Conservation (phyloP, 1,140 invertebrate genomes). For the Goniozus legneri region DNA sequence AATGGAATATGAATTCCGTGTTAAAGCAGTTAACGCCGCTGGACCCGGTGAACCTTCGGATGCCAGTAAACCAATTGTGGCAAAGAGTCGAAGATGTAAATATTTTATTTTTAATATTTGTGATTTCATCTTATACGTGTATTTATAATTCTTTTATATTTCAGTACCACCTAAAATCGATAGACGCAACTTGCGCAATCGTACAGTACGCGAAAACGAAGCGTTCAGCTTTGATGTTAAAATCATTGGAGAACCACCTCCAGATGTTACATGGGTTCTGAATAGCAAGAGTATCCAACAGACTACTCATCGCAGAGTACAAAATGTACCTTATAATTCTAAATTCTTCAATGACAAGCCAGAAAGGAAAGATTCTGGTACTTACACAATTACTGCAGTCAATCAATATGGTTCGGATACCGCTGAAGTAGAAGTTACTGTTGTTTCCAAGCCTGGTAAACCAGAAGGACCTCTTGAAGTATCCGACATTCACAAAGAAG, state of each 20-base stretch:
- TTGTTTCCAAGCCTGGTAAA: conserved; percentile 84
- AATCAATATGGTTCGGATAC: conserved; percentile 86
- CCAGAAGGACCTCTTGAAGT: conserved; percentile 95
- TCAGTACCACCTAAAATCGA: conserved; percentile 91
- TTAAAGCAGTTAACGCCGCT: conserved; percentile 76
- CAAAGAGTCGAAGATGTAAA: conserved; percentile 83
- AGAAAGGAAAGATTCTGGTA: conserved; percentile 79
- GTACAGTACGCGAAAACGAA: conserved; percentile 80
- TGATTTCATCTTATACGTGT: too few species aligned
- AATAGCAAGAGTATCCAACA: conserved; percentile 60
- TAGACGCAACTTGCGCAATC: conserved; percentile 70
- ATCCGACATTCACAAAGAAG: conserved; percentile 91
- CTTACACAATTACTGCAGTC: conserved; percentile 79
- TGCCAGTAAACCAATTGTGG: conserved; percentile 69
- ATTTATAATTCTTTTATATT: too few species aligned
- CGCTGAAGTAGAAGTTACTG: conserved; percentile 87
- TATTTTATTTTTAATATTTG: background rate
- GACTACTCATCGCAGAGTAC: conserved; percentile 62
- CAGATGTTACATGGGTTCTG: conserved; percentile 71
- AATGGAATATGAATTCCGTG: conserved; percentile 83
- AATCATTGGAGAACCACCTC: conserved; percentile 79
- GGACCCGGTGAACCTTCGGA: conserved; percentile 77
- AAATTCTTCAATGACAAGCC: conserved; percentile 81
- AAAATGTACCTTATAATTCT: conserved; percentile 83
- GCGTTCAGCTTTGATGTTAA: conserved; percentile 81